A percentile compares a stretch with the other conserved stretches of the same genome.
Conservation (phyloP, 2,888 invertebrate species). For the Plagodis pulveraria region DNA sequence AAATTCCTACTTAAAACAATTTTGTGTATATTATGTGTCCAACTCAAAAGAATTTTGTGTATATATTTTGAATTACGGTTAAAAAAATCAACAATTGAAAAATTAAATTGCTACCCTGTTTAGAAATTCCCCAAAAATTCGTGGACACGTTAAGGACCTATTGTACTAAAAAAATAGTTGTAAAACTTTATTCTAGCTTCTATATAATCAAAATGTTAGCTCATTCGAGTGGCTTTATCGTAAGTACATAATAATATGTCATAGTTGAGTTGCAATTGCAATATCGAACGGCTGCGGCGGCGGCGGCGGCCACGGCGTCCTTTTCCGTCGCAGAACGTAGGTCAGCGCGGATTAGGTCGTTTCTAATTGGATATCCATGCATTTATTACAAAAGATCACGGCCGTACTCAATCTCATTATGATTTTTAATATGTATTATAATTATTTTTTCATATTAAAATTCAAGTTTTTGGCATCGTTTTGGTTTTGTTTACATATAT, state of each 20-base stretch:
- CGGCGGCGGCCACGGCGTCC: constrained; percentile 14
- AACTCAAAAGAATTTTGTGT: too few species aligned
- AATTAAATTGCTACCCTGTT: too few species aligned
- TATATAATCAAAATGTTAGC: background rate
- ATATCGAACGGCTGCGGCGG: constrained; percentile 8
- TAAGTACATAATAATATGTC: constrained; percentile 10
- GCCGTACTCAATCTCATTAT: constrained; percentile 30
- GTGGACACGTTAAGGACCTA: too few species aligned
- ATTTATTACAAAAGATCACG: constrained; percentile 43
- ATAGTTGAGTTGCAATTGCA: constrained; percentile 21
- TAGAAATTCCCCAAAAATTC: too few species aligned
- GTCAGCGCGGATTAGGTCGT: constrained; percentile 32
- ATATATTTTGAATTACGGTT: too few species aligned
- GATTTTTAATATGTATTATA: constrained; percentile 1
- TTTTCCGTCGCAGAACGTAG: constrained; percentile 24
- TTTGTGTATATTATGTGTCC: too few species aligned
- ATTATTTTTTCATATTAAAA: constrained; percentile 25
- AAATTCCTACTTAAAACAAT: too few species aligned
- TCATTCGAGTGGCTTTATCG: background rate
- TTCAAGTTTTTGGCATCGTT: constrained; percentile 24
- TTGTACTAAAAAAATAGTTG: too few species aligned
- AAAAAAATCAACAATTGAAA: too few species aligned
- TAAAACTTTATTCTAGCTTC: too few species aligned
- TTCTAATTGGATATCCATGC: constrained; percentile 48
- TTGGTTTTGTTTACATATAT: constrained; percentile 50